Conservation (phyloP, 64 coral and sea anemone species). For the Platygyra sinensis region DNA sequence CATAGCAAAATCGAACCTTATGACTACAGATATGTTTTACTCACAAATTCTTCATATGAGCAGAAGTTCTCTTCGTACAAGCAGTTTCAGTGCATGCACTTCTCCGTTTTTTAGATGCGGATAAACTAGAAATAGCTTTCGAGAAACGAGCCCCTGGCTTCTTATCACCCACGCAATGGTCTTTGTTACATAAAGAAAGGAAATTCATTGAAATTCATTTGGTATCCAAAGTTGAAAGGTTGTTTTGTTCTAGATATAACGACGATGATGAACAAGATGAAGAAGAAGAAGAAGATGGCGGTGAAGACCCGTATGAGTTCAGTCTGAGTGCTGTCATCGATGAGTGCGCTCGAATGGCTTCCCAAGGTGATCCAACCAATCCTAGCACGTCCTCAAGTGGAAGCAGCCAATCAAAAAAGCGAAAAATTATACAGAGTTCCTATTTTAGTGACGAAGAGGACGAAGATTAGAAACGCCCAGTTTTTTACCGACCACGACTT, state of each 20-base stretch:
- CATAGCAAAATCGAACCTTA: too few relatives aligned
- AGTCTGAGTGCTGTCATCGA: conserved; percentile 59
- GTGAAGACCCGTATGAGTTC: conserved; percentile 70
- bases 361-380: conserved; percentile 10
- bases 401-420: conserved; percentile 27
- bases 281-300: conserved; percentile 45
- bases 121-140: too few relatives aligned
- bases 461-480: conserved; percentile 1
- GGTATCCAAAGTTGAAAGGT: background rate
- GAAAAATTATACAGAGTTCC: conserved; percentile 52
- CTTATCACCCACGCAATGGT: too few relatives aligned
- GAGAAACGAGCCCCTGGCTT: too few relatives aligned
- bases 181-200: too few relatives aligned
- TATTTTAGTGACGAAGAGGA: conserved; percentile 77
- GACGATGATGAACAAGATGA: conserved; percentile 57
- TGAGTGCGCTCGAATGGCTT: conserved; percentile 57
- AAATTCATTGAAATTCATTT: too few relatives aligned
- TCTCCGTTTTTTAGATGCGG: too few relatives aligned
- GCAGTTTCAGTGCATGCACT: too few relatives aligned
- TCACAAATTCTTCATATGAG: too few relatives aligned
- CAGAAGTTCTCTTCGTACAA: too few relatives aligned
- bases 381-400: background rate
- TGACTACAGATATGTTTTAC: too few relatives aligned
- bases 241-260: background rate
- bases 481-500: too few relatives aligned